These are phyloP conservation scores for Nephrocerus scutellatus DNA, from an alignment of 2,888 invertebrate genomes.

Conservation along the genomic window DNA sequence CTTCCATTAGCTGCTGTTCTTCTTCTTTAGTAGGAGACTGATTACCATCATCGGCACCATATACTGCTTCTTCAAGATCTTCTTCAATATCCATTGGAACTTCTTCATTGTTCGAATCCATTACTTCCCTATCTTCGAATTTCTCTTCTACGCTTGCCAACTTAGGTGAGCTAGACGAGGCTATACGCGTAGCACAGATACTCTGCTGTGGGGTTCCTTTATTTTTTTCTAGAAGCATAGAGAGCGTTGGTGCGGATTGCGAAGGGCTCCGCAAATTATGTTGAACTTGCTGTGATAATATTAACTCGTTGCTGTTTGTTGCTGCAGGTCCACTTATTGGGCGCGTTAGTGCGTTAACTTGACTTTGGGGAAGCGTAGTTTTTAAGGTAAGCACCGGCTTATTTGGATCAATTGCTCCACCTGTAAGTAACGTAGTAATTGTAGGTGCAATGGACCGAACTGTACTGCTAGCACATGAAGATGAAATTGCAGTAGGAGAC, in stretches of 20 bases:
- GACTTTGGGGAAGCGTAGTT: constrained; percentile 26
- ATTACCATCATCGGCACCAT: constrained; percentile 24
- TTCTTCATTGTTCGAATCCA: constrained; percentile 23
- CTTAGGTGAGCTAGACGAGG: too few relatives aligned
- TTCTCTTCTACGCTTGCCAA: not conserved
- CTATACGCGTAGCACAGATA: not conserved
- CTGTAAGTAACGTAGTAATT: constrained; percentile 46
- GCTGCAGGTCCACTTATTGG: constrained; percentile 42
- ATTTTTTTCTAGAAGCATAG: constrained; percentile 61
- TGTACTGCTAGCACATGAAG: constrained; percentile 24
- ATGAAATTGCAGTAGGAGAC: constrained; percentile 44
- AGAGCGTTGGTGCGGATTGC: constrained; percentile 66
- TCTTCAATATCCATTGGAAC: constrained; percentile 30
- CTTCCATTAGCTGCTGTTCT: constrained; percentile 42
- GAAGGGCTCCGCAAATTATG: constrained; percentile 54
- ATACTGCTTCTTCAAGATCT: too few relatives aligned
- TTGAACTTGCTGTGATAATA: too few relatives aligned
- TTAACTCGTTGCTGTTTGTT: constrained; percentile 6
- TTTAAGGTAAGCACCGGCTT: constrained; percentile 31
- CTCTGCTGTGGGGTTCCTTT: constrained; percentile 22
- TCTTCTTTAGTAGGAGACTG: constrained; percentile 40
- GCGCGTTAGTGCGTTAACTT: constrained; percentile 32
- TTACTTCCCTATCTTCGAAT: not conserved
- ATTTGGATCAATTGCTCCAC: constrained; percentile 34
- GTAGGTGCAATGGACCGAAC: constrained; percentile 42